Base-by-base conservation (phyloP, 2,797 vertebrate species). In the Choloepus didactylus region DNA sequence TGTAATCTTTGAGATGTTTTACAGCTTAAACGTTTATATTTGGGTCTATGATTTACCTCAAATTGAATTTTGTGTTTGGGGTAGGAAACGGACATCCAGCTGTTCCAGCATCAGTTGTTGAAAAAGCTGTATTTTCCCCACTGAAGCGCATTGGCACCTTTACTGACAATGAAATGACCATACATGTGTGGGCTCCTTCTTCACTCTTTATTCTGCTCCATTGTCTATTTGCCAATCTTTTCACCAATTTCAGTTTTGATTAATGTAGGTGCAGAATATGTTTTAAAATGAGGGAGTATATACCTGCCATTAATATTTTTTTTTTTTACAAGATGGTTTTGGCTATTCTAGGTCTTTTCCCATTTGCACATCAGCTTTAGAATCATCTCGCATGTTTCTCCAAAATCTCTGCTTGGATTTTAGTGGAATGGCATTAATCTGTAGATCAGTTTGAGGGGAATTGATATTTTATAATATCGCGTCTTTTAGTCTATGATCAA, bases 331-430 rank as follows among this genome's bases (percentile, higher is more conserved):
- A 27, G 7, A 25, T 46, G 49, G 27, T 35, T 88, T 44, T 60
- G 51, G 51, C 14, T 69, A 5, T 72, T 16, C 19, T n/a, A 72
- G 16, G n/a, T 89, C 4, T 2, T 64, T 93, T 2, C 90, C 59
- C 23, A 76, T 49, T 83, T 87, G 35, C 29, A 27, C 15, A 60
- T 88, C 18, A 18, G 23, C 9, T 77, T 51, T 51, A 54, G 21
- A 93, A 83, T 80, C 27, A 59, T 41, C 12, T 64, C 72, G 31
- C 87, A 19, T 44, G 14, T 87, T 90, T 91, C 18, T 91, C 49
- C 66, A 79, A 79, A 93, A 70, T 9, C 9, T 84, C n/a, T 87
- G 27, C 41, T 38, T 84, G 35, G 2, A 38, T 72, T 95, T 95
- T 75, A 80, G n/a, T 80, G 18, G 11, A 25, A 79, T 79, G 15